A percentile compares a stretch with the other conserved stretches of the same genome.
Evolutionary conservation across 2,888 invertebrate species (phyloP).

Genomic region (Aphodius granarius): DNA sequence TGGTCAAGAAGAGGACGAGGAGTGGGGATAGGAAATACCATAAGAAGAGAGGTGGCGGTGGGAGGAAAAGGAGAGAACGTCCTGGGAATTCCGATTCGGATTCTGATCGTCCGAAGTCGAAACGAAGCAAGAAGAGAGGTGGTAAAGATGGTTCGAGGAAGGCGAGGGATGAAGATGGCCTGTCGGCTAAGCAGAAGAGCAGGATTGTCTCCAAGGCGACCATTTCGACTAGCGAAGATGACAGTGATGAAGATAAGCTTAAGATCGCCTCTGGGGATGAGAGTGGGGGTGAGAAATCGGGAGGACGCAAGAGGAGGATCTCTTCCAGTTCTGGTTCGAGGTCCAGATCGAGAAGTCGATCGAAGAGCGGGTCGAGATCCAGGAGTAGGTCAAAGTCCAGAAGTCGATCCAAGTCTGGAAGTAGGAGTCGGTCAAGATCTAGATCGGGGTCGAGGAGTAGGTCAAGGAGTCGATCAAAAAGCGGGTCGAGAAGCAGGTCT

Average conservation of each 20-base stretch:
- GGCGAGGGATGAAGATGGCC: conserved; percentile 62
- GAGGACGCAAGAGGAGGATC: conserved; percentile 61
- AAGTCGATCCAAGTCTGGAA: conserved; percentile 45
- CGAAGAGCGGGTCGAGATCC: conserved; percentile 50
- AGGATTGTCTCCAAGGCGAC: conserved; percentile 93
- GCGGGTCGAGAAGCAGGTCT: conserved; percentile 41
- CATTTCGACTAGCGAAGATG: conserved; percentile 88
- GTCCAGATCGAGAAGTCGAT: conserved; percentile 49
- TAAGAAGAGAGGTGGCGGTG: conserved; percentile 47
- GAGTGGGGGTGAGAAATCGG: conserved; percentile 54
- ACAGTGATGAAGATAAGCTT: conserved; percentile 61
- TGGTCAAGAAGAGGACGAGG: conserved; percentile 46
- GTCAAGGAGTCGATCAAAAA: conserved; percentile 48
- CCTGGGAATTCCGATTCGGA: conserved; percentile 50
- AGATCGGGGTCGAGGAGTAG: conserved; percentile 54
- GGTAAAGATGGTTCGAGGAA: conserved; percentile 45
- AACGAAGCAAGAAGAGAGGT: conserved; percentile 51
- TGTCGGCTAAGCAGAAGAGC: conserved; percentile 81
- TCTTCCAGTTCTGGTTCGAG: conserved; percentile 63
- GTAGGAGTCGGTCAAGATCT: conserved; percentile 50
- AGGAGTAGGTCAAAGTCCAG: conserved; percentile 51
- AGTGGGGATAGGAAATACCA: conserved; percentile 48
- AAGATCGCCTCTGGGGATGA: conserved; percentile 62
- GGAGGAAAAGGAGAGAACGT: conserved; percentile 52
- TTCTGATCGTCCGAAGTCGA: conserved; percentile 71